phyloP scores from a whole-genome alignment of 1,140 invertebrate genomes.

The Octopus sinensis region DNA sequence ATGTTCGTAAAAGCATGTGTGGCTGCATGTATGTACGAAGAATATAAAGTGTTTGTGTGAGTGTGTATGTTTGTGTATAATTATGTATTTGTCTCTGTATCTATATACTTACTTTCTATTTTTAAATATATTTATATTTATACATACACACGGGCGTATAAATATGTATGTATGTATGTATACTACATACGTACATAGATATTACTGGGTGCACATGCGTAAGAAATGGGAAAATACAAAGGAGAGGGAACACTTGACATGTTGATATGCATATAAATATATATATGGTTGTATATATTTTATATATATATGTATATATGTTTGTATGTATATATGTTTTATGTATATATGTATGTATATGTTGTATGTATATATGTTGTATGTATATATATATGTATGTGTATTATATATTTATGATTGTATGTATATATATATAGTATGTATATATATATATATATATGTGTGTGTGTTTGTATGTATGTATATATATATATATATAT shows the following conservation, averaged over 20 bases:
- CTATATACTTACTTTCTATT: neutral
- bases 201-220: neutral
- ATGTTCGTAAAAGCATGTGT: neutral
- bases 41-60: neutral
- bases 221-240: neutral
- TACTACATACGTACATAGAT: neutral
- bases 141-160: neutral
- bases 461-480: neutral
- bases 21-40: neutral
- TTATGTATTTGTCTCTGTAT: neutral
- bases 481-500: neutral
- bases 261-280: neutral
- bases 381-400: neutral
- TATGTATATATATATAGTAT: neutral
- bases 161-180: neutral
- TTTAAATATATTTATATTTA: neutral
- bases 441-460: neutral
- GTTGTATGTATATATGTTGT: neutral
- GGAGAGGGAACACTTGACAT: neutral
- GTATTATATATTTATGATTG: neutral
- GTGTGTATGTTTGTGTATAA: neutral
- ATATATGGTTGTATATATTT: neutral
- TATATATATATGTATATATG: neutral
- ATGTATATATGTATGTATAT: neutral
- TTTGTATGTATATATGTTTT: neutral